Conservation (phyloP, 2,888 invertebrate species). For the Latrodectus hesperus region DNA sequence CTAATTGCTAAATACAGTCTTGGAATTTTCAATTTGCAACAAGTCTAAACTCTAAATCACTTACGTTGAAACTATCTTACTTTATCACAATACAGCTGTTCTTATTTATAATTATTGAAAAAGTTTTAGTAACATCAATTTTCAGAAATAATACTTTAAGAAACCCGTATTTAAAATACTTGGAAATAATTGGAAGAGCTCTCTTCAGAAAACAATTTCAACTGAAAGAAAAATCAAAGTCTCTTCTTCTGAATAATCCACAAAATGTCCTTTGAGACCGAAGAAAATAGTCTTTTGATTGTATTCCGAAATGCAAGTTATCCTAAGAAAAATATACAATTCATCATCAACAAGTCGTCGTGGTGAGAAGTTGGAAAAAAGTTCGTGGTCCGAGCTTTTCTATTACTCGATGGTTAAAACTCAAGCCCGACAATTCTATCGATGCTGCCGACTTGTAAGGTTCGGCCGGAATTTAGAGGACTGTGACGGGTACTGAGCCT, state of each 20-base stretch:
- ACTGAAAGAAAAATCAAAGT: neutral
- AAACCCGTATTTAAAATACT: constrained; percentile 34
- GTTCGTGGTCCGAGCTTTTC: neutral
- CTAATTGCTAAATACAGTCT: neutral
- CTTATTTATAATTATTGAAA: neutral
- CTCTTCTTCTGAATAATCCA: neutral
- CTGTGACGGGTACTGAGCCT: constrained; percentile 10
- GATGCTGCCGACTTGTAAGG: neutral
- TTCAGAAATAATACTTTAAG: neutral
- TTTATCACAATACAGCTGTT: constrained; percentile 43
- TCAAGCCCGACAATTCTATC: neutral
- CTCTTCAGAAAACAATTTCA: neutral
- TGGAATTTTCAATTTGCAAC: constrained; percentile 22
- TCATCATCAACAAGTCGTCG: neutral
- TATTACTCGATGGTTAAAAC: neutral
- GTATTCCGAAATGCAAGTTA: neutral
- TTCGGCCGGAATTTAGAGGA: neutral
- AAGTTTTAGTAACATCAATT: neutral
- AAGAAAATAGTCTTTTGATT: constrained; percentile 22
- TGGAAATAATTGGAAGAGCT: neutral
- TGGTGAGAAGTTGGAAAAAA: neutral
- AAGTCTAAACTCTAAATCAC: constrained; percentile 47
- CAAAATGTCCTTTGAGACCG: too few species aligned
- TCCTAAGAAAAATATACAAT: neutral
- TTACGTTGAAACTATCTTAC: neutral